A percentile compares a stretch with the other conserved stretches of the same genome.
These are phyloP conservation scores for Drosophila austrosaltans DNA, from an alignment of 2,888 invertebrate genomes.

Conservation along the genomic window DNA sequence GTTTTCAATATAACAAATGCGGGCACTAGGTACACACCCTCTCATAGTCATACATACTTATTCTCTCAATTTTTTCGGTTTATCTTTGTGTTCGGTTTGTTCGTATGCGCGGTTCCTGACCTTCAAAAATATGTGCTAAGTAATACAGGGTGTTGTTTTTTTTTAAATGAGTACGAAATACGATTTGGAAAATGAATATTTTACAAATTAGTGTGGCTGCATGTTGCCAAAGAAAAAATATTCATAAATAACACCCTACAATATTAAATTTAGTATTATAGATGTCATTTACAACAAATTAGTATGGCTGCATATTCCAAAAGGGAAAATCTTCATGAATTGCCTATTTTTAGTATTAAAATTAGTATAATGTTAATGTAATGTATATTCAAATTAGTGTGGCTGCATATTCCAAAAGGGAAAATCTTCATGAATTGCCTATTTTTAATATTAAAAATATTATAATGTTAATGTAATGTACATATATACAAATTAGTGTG, in stretches of 20 bases:
- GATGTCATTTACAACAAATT: too few relatives aligned
- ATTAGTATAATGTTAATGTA: too few relatives aligned
- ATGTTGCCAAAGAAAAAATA: background rate
- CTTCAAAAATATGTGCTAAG: conserved; percentile 55
- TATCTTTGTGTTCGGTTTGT: background rate
- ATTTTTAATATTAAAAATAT: too few relatives aligned
- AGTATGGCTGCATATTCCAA: too few relatives aligned
- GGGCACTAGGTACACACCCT: conserved; percentile 49
- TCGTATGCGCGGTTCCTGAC: conserved; percentile 52
- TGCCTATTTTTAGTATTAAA: too few relatives aligned
- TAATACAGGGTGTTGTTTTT: conserved; percentile 30
- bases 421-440: too few relatives aligned
- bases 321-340: too few relatives aligned
- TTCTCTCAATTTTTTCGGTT: conserved; percentile 18
- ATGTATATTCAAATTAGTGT: too few relatives aligned
- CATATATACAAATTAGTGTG: too few relatives aligned
- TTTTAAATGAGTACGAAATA: background rate
- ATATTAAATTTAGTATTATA: background rate
- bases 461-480: too few relatives aligned
- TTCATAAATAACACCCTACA: background rate
- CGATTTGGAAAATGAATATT: too few relatives aligned
- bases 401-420: too few relatives aligned
- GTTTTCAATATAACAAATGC: conserved; percentile 27
- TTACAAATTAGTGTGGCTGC: background rate
- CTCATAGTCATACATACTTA: conserved; percentile 14